Base-by-base conservation (phyloP, 2,113 vertebrate genomes). In the Pelvicachromis taeniatus region DNA sequence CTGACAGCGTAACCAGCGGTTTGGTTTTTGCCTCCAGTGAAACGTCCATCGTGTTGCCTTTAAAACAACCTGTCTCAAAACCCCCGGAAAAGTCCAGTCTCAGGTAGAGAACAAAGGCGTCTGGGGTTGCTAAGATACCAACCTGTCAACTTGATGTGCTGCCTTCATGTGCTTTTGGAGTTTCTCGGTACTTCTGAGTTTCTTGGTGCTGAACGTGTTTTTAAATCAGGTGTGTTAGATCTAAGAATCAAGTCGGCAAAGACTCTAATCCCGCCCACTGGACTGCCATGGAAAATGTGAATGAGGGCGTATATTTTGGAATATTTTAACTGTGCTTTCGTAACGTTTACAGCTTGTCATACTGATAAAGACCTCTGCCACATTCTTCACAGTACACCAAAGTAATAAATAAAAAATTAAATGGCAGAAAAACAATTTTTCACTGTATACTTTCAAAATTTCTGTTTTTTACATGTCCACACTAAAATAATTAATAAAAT, bases 61-160 rank as follows among this genome's bases (percentile, higher is more conserved):
- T 48, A 10, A 8, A 75, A 29, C 50, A 53, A 31, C 16, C 4
- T 11, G 0, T 50, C 23, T 75, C n/a, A 9, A 38, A 61, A 80
- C 29, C 13, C n/a, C n/a, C 6, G 10, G 19, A n/a, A 3, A 42
- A 1, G 9, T 2, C 4, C 48, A 6, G 1, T 4, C 7, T 2
- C 16, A 5, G 29, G 26, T 1, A 0, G 31, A 17, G 1, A 13
- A 11, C 3, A 23, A 45, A 6, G 21, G 78, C 59, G 83, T 87
- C 53, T 29, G 21, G 5, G 79, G 94, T 94, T 94, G 94, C 95
- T 93, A 87, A 50, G 95, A 85, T 77, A 93, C 92, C 7, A 48
- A 63, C 4, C 17, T 10, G 1, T 3, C 42, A 29, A 16, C 3
- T 23, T 2, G 14, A 8, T 3, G 1, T 86, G 91, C 11, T 86